Evolutionary conservation across 2,888 invertebrate species (phyloP), one percentile per base, ranked within the genome.

Genomic region (Calliscelio sp.): DNA sequence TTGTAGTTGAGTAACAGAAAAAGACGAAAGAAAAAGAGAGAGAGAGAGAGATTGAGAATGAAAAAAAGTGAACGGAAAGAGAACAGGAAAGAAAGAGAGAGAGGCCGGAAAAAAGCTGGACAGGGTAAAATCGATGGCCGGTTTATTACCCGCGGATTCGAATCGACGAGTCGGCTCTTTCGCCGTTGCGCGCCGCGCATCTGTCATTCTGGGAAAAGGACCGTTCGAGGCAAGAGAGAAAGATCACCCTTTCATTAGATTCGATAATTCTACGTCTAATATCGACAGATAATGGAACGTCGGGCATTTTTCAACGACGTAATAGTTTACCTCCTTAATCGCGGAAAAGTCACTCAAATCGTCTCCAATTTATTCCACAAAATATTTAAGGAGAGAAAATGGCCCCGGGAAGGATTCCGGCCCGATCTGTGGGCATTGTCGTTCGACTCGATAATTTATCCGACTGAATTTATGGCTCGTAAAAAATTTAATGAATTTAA

Each of bases 211-310:
- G 68, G 22, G 18, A 55, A 25, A 55, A 77, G 63, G 66, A 78
- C 38, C n/a, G 49, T 25, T 32, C n/a, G n/a, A n/a, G n/a, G 59
- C 61, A 46, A 46, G 35, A 28, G 44, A 68, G 68, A 68, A 79
- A 46, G 53, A 73, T 77, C 35, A 59, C 24, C 46, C 49, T 81
- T 78, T 73, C 66, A 78, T 81, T 85, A 68, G 49, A 70, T 79
- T 57, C 53, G 57, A 71, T 85, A 85, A 85, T 81, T 85, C 74
- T 61, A 46, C 66, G 70, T 85, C 78, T 79, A 75, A 82, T 75
- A 81, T 81, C 49, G 75, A 44, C 61, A 35, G 66, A 74, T 74
- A 59, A 57, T 41, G 32, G 53, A 70, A 70, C 57, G 28, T 22
- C 35, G 41, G 10, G 16, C 25, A 74, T 81, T 80, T 73, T 65